phyloP scores from a whole-genome alignment of 53 echinoderm and acorn worm genomes.

The Actinopyga echinites region DNA sequence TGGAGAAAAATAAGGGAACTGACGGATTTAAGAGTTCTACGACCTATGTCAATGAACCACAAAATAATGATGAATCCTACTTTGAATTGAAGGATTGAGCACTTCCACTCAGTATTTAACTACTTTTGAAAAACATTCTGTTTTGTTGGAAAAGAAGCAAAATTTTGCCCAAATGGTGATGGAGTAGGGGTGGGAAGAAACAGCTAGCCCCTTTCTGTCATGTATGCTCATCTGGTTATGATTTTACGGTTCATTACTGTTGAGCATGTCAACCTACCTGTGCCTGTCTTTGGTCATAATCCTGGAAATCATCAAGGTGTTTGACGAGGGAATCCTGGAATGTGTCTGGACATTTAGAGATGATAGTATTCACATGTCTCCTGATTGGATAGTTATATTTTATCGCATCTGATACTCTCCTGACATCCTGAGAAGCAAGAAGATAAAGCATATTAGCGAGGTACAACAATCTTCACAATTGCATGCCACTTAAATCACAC shows the following conservation, averaged over 20 bases:
- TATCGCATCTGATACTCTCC: conserved; percentile 79
- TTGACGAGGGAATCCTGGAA: conserved; percentile 96
- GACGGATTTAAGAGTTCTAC: conserved; percentile 25
- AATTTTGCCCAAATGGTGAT: no score
- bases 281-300: conserved; percentile 66
- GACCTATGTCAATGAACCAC: conserved; percentile 4
- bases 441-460: no score
- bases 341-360: conserved; percentile 87
- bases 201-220: no score
- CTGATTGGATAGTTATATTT: conserved; percentile 81
- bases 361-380: conserved; percentile 89
- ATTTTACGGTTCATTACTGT: not conserved
- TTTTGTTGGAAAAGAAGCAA: no score
- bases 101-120: no score
- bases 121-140: no score
- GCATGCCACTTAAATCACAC: no score
- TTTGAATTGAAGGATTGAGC: no score
- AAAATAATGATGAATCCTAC: not conserved
- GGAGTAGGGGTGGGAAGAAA: no score
- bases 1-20: not conserved
- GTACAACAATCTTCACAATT: no score
- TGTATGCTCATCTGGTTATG: not conserved
- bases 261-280: conserved; percentile 59
- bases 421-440: conserved; percentile 67
- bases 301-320: conserved; percentile 95